Evolutionary conservation across 2,888 invertebrate species (phyloP), one percentile per base, ranked within the genome.

Genomic region (Galeruca laticollis): DNA sequence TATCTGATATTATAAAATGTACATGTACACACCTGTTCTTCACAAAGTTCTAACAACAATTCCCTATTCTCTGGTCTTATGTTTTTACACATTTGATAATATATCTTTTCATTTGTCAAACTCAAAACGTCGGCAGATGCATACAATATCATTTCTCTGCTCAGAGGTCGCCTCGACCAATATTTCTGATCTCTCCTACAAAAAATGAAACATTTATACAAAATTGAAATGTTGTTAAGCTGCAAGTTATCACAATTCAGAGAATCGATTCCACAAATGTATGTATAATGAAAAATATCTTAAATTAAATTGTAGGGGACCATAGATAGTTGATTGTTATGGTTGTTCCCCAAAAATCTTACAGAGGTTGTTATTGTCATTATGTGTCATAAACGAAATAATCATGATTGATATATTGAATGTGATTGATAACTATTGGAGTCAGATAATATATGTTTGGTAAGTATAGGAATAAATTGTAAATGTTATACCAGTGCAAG

Each of bases 111-210:
- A 79, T 96, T 95, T 11, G 96, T 93, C 74, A 97, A 88, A 69
- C 94, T 93, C 20, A 95, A 87, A 21, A 96, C 95, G 87, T 97
- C 97, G 40, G 94, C 94, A 10, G 95, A 94, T 9, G 96, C 94
- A 85, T 96, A 96, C 68, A 95, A 89, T 67, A 97, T 90, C 97
- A 97, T 97, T 81, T 97, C 96, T 69, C 95, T 91, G 31, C 94
- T 92, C 47, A 97, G 85, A 2, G 97, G 97, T 61, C 97, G 87
- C 52, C 95, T 89, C 5, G 95, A 93, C 97, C 97, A 97, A 82
- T 93, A 94, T 68, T 83, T 85, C 83, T 94, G 95, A 84, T 96
- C 95, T 76, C 93, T 89, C 47, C 94, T 88, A 56, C 15, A 67
- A 57, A 57, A 26, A 54, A 54, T 21, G 26, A 13, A 31, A 31